Percentiles rank a stretch among this genome's conserved stretches.
Conservation (phyloP, 2,113 vertebrate genomes). For the Tretioscincus oriximinensis region DNA sequence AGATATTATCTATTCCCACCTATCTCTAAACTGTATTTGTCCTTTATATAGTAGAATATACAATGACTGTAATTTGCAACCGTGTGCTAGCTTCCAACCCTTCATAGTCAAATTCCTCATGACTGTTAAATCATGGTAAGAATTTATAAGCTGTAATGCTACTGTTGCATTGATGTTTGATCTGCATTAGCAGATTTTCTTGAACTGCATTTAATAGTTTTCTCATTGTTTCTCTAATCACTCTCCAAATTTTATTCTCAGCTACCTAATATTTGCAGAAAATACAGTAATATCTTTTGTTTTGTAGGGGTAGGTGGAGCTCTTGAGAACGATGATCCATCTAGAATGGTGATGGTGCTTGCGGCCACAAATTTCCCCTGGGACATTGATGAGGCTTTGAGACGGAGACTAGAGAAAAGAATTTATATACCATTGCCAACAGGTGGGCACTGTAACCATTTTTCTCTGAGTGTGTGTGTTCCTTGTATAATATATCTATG, state of each 20-base stretch:
- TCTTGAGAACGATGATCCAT: conserved; percentile 81
- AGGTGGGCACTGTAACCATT: conserved; percentile 62
- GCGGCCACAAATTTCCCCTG: conserved; percentile 84
- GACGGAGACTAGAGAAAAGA: conserved; percentile 80
- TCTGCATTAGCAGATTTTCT: too few species aligned
- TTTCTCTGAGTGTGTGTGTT: conserved; percentile 29
- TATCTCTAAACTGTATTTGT: too few species aligned
- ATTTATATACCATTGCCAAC: conserved; percentile 84
- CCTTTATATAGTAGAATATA: too few species aligned
- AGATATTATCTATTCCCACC: too few species aligned
- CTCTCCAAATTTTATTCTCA: neutral
- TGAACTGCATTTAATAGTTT: too few species aligned
- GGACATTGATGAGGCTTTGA: conserved; percentile 83
- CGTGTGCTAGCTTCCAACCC: too few species aligned
- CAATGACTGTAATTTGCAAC: too few species aligned
- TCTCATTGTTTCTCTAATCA: neutral
- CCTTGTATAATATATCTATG: conserved; percentile 1
- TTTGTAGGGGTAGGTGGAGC: conserved; percentile 78
- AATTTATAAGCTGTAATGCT: too few species aligned
- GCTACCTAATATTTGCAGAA: neutral
- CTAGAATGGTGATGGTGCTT: conserved; percentile 84
- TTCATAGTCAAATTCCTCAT: too few species aligned
- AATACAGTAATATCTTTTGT: conserved; percentile 16
- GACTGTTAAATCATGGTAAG: too few species aligned
- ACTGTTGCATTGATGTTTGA: too few species aligned